Base-by-base conservation (phyloP, 2,797 vertebrate species). In the Oreochromis mossambicus region DNA sequence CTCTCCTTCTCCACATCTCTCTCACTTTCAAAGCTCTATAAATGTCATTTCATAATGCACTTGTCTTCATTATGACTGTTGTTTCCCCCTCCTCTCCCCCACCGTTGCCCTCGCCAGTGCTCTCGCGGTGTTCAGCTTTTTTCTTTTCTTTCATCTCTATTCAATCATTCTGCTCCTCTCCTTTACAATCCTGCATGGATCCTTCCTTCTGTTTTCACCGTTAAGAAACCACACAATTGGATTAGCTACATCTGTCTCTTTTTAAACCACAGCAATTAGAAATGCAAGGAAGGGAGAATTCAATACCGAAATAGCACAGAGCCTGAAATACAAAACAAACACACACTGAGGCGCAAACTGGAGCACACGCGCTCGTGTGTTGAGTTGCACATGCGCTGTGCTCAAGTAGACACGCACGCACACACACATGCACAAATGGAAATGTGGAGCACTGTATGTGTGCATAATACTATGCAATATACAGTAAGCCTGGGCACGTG, bases 31-130 rank as follows among this genome's bases (percentile, higher is more conserved):
- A 93, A 93, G 92, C 93, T 93, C 86, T 83, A 92, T 92, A 95
- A 96, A 96, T 95, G 94, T 96, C 94, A 96, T 94, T 95, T 96
- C 94, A 95, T 96, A 94, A 94, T 92, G 91, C 93, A 93, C 95
- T 94, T 93, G 91, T 96, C 95, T 96, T 94, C 94, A 95, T 95
- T 94, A 95, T 91, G 83, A 94, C 88, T 87, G 73, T 87, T 86
- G 87, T 81, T 82, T 3, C 54, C 21, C 73, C 56, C 52, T 15
- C 75, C 63, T 85, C 84, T 79, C 68, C 91, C 88, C 84, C 89
- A 86, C 90, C 79, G n/a, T 77, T 89, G 87, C 94, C 91, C 89
- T 92, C 87, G 82, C 85, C 77, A 78, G 78, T 92, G 90, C 90
- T 93, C 91, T 93, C 10, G 14, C 83, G 50, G 80, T 63, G 78